phyloP scores from a whole-genome alignment of 2,888 invertebrate species.

The Lasioglossum lativentre region DNA sequence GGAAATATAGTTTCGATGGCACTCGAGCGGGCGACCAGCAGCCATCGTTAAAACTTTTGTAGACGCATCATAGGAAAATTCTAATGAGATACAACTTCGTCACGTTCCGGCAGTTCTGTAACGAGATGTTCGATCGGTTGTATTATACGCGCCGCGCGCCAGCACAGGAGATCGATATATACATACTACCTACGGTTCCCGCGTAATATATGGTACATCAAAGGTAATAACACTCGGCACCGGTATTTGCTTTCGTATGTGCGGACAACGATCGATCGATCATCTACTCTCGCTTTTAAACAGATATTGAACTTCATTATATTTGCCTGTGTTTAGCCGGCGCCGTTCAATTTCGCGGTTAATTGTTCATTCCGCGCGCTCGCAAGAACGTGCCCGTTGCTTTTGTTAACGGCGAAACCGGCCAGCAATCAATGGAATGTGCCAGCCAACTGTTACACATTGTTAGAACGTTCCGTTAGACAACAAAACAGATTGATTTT shows the following conservation, averaged over 20 bases:
- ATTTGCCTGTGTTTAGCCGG: constrained; percentile 56
- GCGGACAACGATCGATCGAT: constrained; percentile 56
- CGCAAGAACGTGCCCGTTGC: constrained; percentile 24
- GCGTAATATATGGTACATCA: constrained; percentile 61
- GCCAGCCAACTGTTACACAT: background rate
- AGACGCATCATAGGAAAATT: constrained; percentile 56
- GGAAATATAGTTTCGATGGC: constrained; percentile 53
- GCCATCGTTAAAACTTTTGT: constrained; percentile 61
- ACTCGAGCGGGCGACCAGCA: constrained; percentile 40
- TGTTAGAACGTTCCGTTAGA: background rate
- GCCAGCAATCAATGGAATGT: background rate
- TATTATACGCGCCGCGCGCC: constrained; percentile 47
- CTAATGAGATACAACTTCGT: constrained; percentile 61
- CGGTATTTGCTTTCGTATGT: constrained; percentile 59
- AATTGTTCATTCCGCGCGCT: background rate
- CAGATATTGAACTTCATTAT: constrained; percentile 63
- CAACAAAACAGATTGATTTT: background rate
- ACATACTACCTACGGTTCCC: background rate
- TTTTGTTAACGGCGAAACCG: background rate
- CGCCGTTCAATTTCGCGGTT: constrained; percentile 52
- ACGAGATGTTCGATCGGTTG: constrained; percentile 43
- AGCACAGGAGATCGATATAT: constrained; percentile 62
- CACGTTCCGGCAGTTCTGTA: constrained; percentile 42
- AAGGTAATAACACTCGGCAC: constrained; percentile 65
- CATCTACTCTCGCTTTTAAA: constrained; percentile 63